Conservation (phyloP, 2,113 vertebrate species). For the Marcusenius ussheri region DNA sequence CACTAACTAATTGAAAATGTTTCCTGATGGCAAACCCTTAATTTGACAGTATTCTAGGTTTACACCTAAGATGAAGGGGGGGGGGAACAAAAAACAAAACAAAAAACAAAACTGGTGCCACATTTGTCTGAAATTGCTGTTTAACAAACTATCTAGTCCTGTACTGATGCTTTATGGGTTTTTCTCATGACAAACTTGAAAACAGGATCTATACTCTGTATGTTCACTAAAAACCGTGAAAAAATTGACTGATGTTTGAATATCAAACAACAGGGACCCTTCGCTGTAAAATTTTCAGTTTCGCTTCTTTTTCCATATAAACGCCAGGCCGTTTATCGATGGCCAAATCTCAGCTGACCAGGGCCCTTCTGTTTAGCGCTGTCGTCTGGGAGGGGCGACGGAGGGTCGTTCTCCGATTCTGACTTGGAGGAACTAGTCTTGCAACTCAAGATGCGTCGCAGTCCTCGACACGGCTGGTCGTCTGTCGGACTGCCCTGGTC, state of each 20-base stretch:
- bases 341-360: conserved; percentile 44
- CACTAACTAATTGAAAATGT: neutral
- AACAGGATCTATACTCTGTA: conserved; percentile 71
- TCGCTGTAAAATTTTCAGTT: conserved; percentile 15
- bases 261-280: conserved; percentile 84
- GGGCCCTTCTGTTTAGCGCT: conserved; percentile 48
- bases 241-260: conserved; percentile 83
- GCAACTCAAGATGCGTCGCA: conserved; percentile 67
- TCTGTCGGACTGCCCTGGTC: conserved; percentile 51
- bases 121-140: neutral
- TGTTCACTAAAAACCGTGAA: conserved; percentile 93
- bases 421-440: conserved; percentile 60
- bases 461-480: conserved; percentile 61
- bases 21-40: neutral
- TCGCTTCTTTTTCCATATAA: conserved; percentile 14
- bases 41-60: neutral
- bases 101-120: neutral
- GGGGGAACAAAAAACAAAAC: neutral
- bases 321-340: conserved; percentile 62
- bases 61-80: neutral
- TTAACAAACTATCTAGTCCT: neutral
- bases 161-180: neutral
- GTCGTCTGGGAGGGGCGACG: conserved; percentile 40
- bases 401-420: conserved; percentile 52
- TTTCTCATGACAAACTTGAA: conserved; percentile 39